Conservation (phyloP, 1,140 invertebrate genomes). For the Phymorhynchus buccinoides region DNA sequence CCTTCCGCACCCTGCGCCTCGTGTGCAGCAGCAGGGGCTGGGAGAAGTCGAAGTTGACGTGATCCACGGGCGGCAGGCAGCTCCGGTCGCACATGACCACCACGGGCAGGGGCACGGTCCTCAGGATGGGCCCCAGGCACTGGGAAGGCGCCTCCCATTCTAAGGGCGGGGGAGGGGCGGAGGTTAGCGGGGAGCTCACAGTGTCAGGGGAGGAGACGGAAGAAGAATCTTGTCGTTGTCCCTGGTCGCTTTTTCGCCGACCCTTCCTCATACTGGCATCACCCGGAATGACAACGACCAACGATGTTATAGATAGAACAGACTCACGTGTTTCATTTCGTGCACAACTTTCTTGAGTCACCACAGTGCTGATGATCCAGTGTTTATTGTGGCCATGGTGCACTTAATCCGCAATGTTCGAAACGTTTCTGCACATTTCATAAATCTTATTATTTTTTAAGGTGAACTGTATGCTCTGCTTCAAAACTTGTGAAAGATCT, state of each 20-base stretch:
- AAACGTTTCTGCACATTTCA: too few relatives aligned
- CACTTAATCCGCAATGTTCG: background rate
- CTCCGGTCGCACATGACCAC: conserved; percentile 55
- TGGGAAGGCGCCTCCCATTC: conserved; percentile 49
- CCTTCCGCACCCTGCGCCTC: conserved; percentile 59
- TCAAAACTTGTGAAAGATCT: too few relatives aligned
- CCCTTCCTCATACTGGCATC: background rate
- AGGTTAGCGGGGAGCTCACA: background rate
- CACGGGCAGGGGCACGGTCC: conserved; percentile 53
- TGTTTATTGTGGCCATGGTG: background rate
- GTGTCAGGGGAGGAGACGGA: background rate
- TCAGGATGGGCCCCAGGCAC: conserved; percentile 48
- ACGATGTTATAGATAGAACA: background rate
- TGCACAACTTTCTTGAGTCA: background rate
- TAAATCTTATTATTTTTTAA: too few relatives aligned
- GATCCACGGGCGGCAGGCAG: conserved; percentile 40
- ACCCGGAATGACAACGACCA: background rate
- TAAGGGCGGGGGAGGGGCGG: conserved; percentile 41
- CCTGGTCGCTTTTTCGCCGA: background rate
- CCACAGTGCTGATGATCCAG: background rate
- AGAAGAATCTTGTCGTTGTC: background rate
- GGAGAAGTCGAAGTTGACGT: conserved; percentile 57
- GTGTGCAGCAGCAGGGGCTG: conserved; percentile 61
- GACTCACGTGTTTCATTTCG: background rate
- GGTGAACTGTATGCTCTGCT: too few relatives aligned